Percentiles rank a stretch among this genome's conserved stretches.
phyloP scores from a whole-genome alignment of 2,888 invertebrate genomes.

The Amphipoea lucens region DNA sequence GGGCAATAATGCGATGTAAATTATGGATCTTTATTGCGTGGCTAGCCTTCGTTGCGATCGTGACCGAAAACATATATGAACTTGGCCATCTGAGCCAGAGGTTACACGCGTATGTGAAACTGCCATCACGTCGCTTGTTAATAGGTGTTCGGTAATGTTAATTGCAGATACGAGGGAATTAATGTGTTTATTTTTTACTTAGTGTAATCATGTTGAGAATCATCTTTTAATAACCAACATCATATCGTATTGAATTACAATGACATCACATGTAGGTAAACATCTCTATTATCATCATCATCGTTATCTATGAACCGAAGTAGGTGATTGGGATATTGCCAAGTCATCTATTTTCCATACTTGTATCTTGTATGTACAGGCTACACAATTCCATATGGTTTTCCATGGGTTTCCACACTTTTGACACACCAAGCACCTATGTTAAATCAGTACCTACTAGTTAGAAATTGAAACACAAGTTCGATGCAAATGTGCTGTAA shows the following conservation, averaged over 20 bases:
- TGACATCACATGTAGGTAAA: conserved; percentile 7
- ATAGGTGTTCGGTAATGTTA: conserved; percentile 37
- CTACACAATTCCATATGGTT: background rate
- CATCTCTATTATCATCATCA: background rate
- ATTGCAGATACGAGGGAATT: conserved; percentile 48
- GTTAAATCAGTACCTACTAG: background rate
- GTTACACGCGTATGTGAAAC: conserved; percentile 48
- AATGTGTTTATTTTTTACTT: conserved; percentile 40
- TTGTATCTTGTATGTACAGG: too few species aligned
- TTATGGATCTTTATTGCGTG: conserved; percentile 75
- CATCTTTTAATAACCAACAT: conserved; percentile 12
- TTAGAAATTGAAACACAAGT: background rate
- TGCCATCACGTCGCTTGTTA: conserved; percentile 36
- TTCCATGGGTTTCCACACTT: background rate
- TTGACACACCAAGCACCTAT: background rate
- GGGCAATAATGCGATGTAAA: conserved; percentile 64
- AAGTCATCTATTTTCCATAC: too few species aligned
- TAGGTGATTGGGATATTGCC: background rate
- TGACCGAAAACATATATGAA: conserved; percentile 75
- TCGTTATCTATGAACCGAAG: background rate
- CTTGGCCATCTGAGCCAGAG: conserved; percentile 58
- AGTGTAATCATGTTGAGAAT: conserved; percentile 8
- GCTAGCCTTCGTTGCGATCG: conserved; percentile 78
- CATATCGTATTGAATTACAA: conserved; percentile 16
- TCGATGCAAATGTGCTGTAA: background rate